Evolutionary conservation across 1,140 invertebrate genomes (phyloP), one percentile per base, ranked within the genome.

Genomic region (Littorina saxatilis): DNA sequence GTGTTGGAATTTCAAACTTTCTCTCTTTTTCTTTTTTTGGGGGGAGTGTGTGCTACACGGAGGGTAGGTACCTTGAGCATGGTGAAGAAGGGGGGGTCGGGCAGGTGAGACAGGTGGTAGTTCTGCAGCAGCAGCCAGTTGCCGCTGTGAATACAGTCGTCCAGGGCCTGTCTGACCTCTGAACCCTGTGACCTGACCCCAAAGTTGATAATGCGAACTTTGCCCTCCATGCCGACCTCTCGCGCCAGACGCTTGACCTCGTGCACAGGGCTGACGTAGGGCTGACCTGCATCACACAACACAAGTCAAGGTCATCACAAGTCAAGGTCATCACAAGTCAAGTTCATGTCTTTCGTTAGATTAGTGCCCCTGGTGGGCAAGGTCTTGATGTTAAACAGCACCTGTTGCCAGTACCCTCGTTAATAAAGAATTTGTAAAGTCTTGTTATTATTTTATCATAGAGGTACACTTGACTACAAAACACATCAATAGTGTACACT

Each of bases 51-150:
- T 90, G 86, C 89, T 90, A 72, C 15, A 27, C 74, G 78, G 29
- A 70, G 4, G 55, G 15, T 23, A 55, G 70, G 63, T 81, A 91
- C 91, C 89, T 90, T 90, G 0, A 92, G 80, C 35, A 91, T 70
- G 32, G 74, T 76, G 55, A 90, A 87, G 73, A 91, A 87, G 7
- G 86, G 75, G 58, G 75, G 77, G 37, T 88, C 82, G 75, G 87
- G 88, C 50, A 87, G 80, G 39, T 87, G 85, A 13, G 90, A 83
- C 55, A 92, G 80, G 72, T 92, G 91, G 63, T 90, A 90, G 82
- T 92, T 92, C 83, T 91, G 89, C 70, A 92, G 82, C 35, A 92
- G 81, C 5, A 92, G 85, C 91, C 91, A 92, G 77, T 90, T 86
- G 29, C 91, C 91, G 77, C 77, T 86, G 77, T 88, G 83, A 73